Evolutionary conservation across 2,113 vertebrate genomes (phyloP).

Genomic region (Oophaga pumilio): DNA sequence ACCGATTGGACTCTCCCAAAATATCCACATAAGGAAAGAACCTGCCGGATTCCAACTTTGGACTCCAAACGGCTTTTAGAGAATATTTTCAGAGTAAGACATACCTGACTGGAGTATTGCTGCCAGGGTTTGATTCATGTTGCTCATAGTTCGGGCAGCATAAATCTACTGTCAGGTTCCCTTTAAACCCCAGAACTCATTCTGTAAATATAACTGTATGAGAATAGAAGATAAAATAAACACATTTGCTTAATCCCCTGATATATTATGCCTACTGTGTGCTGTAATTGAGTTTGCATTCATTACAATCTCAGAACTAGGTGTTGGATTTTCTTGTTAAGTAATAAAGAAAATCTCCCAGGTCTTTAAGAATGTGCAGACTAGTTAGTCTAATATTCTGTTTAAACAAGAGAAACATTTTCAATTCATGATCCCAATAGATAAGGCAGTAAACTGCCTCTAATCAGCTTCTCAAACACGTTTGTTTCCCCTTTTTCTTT

Average conservation of each 20-base stretch:
- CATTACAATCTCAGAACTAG: slow-evolving; percentile 67
- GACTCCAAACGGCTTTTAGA: no score
- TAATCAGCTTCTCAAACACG: background rate
- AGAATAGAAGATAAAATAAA: slow-evolving; percentile 72
- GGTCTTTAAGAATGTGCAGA: slow-evolving; percentile 65
- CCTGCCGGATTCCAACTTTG: no score
- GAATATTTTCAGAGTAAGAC: no score
- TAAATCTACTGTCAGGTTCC: no score
- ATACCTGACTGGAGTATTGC: no score
- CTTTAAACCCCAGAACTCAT: slow-evolving; percentile 61
- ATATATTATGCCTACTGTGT: slow-evolving; percentile 63
- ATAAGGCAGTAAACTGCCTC: background rate
- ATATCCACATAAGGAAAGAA: no score
- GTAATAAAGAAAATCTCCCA: slow-evolving; percentile 66
- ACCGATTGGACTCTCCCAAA: no score
- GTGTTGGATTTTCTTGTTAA: slow-evolving; percentile 68
- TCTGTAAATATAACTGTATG: slow-evolving; percentile 67
- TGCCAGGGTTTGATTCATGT: no score
- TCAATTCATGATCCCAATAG: slow-evolving; percentile 58
- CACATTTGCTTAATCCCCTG: slow-evolving; percentile 67
- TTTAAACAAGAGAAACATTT: slow-evolving; percentile 67
- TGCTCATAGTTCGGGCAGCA: no score
- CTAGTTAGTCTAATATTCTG: slow-evolving; percentile 64
- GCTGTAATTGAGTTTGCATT: slow-evolving; percentile 69
- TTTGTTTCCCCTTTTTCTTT: slow-evolving; percentile 14